Conservation (phyloP, 1,140 invertebrate species). For the Ceratina australensis region DNA sequence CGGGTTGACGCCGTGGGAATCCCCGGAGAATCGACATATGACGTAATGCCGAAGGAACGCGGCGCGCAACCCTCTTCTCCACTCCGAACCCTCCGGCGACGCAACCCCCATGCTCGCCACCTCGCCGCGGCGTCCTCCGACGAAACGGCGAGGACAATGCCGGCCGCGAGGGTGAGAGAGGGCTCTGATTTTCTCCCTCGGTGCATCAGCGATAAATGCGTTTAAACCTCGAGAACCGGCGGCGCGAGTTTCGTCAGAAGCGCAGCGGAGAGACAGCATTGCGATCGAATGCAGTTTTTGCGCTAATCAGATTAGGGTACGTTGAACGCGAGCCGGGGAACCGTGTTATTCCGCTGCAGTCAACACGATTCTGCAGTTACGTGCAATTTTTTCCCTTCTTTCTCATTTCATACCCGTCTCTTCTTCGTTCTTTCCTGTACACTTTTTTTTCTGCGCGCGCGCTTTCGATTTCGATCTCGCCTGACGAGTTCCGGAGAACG, state of each 20-base stretch:
- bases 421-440: not conserved
- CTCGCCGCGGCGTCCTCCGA: conserved; percentile 44
- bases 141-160: conserved; percentile 44
- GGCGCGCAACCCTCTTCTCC: conserved; percentile 43
- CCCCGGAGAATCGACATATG: conserved; percentile 66
- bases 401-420: conserved; percentile 21
- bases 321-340: conserved; percentile 67
- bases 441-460: not conserved
- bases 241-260: conserved; percentile 16
- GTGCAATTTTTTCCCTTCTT: conserved; percentile 61
- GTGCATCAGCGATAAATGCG: conserved; percentile 71
- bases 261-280: conserved; percentile 2
- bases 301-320: conserved; percentile 73
- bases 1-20: conserved; percentile 65
- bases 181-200: conserved; percentile 59
- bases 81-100: conserved; percentile 35
- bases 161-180: not conserved
- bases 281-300: conserved; percentile 65
- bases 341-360: conserved; percentile 76
- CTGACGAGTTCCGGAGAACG: not conserved
- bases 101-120: conserved; percentile 56
- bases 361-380: conserved; percentile 69
- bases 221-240: conserved; percentile 66
- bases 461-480: not conserved
- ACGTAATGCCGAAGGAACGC: conserved; percentile 62